Percentiles rank a stretch among this genome's conserved stretches.
phyloP scores from a whole-genome alignment of 2,797 vertebrate species.

The Spatula clypeata region DNA sequence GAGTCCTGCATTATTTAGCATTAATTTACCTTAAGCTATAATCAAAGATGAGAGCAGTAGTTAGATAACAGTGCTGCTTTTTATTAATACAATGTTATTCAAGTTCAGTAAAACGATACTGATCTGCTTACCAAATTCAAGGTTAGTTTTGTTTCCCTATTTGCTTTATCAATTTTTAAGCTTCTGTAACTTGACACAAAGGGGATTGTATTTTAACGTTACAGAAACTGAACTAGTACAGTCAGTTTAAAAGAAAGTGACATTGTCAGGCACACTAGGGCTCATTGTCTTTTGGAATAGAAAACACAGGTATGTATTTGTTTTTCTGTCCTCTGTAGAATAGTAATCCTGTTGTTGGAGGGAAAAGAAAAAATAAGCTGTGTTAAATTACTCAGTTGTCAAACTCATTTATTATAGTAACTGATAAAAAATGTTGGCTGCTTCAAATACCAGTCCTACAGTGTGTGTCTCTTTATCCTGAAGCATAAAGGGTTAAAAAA shows the following conservation, averaged over 20 bases:
- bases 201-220: slow-evolving; percentile 4
- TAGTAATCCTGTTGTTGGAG: slow-evolving; percentile 42
- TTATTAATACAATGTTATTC: not conserved
- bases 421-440: slow-evolving; percentile 40
- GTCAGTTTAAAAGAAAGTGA: slow-evolving; percentile 58
- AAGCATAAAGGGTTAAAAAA: not conserved
- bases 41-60: not conserved
- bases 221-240: slow-evolving; percentile 13
- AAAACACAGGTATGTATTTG: not conserved
- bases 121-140: slow-evolving; percentile 6
- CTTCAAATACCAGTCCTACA: not conserved
- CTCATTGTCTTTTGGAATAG: slow-evolving; percentile 1
- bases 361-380: not conserved
- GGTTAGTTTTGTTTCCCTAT: slow-evolving; percentile 25
- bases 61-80: not conserved
- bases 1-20: not conserved
- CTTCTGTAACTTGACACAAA: slow-evolving; percentile 54
- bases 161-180: slow-evolving; percentile 44
- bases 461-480: slow-evolving; percentile 4
- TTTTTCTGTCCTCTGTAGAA: not conserved
- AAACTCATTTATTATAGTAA: not conserved
- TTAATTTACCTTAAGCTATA: not conserved
- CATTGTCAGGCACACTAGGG: not conserved
- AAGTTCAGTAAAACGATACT: not conserved
- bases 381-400: slow-evolving; percentile 15